These are phyloP conservation scores for Argyresthia albistria DNA, from an alignment of 2,888 invertebrate genomes.

Conservation along the genomic window DNA sequence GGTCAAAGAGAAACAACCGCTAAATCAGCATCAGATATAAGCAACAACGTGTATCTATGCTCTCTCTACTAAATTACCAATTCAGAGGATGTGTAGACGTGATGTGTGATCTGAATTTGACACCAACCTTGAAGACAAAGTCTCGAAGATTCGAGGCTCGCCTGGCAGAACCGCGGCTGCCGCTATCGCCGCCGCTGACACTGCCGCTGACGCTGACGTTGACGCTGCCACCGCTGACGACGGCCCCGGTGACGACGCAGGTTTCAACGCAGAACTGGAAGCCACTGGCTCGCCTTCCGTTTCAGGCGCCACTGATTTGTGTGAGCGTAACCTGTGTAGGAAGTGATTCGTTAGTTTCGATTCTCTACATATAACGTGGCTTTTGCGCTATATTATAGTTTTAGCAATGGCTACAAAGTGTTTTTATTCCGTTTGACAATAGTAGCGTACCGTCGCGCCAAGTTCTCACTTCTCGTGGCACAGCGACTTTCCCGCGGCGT, in stretches of 20 bases:
- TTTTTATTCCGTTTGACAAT: neutral
- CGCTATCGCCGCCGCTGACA: neutral
- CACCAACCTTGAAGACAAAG: constrained; percentile 51
- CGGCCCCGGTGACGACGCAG: neutral
- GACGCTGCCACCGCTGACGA: neutral
- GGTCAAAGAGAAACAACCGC: too few relatives aligned
- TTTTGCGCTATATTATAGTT: neutral
- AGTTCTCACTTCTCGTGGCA: neutral
- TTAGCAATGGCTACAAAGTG: neutral
- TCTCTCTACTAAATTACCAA: neutral
- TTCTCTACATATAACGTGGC: neutral
- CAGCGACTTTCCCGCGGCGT: constrained; percentile 1
- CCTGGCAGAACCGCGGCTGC: too few relatives aligned
- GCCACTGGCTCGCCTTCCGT: constrained; percentile 52
- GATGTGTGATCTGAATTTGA: neutral
- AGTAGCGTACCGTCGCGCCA: neutral
- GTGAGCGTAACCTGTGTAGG: constrained; percentile 48
- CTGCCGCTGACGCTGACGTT: neutral
- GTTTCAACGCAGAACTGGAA: constrained; percentile 31
- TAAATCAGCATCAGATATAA: too few relatives aligned
- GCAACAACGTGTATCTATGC: too few relatives aligned
- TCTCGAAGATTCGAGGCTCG: constrained; percentile 20
- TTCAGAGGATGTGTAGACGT: neutral
- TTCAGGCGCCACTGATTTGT: constrained; percentile 54
- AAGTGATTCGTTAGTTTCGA: neutral